These are phyloP conservation scores for Ectemnius cavifrons DNA, from an alignment of 2,888 invertebrate genomes.

Conservation along the genomic window DNA sequence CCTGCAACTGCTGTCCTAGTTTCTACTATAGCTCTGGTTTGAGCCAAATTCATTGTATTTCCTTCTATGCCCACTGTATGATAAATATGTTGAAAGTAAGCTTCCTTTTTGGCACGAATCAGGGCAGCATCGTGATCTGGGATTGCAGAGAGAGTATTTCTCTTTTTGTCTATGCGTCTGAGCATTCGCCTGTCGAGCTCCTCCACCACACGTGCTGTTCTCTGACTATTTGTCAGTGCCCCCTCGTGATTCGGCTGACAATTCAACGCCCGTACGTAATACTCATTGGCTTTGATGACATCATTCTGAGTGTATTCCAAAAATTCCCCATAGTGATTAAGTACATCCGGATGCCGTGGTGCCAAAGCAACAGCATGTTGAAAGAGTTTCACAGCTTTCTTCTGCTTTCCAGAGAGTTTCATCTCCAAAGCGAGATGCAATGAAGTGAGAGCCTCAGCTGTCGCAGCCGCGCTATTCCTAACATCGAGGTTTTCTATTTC, in stretches of 20 bases:
- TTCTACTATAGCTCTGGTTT: constrained; percentile 94
- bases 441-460: constrained; percentile 90
- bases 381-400: constrained; percentile 91
- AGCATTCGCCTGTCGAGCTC: constrained; percentile 90
- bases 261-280: constrained; percentile 91
- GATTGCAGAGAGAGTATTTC: constrained; percentile 89
- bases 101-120: constrained; percentile 93
- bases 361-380: constrained; percentile 95
- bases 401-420: constrained; percentile 88
- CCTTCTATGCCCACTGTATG: constrained; percentile 99
- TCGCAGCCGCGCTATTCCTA: constrained; percentile 74
- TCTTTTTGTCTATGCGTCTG: constrained; percentile 89
- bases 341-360: constrained; percentile 94
- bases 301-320: constrained; percentile 91
- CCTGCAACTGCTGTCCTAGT: constrained; percentile 92
- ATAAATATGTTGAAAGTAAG: constrained; percentile 97
- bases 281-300: constrained; percentile 92
- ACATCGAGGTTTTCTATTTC: constrained; percentile 51
- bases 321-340: constrained; percentile 96
- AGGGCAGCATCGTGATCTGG: constrained; percentile 90
- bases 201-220: constrained; percentile 93
- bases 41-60: constrained; percentile 96
- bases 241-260: constrained; percentile 90
- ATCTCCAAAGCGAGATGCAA: constrained; percentile 92
- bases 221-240: constrained; percentile 88